Conservation (phyloP, 2,888 invertebrate genomes). For the Drosophila cracens region DNA sequence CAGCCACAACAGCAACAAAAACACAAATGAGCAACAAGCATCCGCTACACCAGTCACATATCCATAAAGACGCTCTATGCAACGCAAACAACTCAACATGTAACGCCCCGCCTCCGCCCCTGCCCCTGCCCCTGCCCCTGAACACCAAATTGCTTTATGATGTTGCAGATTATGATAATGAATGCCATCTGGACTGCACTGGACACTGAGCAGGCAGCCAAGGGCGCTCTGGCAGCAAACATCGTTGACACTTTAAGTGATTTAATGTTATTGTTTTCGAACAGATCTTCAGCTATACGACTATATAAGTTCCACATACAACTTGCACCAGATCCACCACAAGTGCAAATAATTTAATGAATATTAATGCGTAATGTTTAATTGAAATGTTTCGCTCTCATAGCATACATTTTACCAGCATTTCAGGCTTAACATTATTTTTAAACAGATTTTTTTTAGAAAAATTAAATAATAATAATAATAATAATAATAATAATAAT, state of each 20-base stretch:
- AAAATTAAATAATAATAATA: background rate
- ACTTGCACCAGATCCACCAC: background rate
- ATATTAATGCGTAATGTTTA: constrained; percentile 72
- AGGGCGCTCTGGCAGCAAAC: constrained; percentile 46
- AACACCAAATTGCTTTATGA: constrained; percentile 79
- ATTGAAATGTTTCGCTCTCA: constrained; percentile 62
- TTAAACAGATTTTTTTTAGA: constrained; percentile 32
- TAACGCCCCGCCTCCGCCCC: constrained; percentile 5
- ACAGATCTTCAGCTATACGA: constrained; percentile 26
- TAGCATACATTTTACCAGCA: background rate
- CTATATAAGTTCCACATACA: constrained; percentile 3
- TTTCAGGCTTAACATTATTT: background rate
- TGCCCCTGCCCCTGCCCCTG: constrained; percentile 2
- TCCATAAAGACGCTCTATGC: constrained; percentile 69
- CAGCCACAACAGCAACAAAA: constrained; percentile 17
- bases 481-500: background rate
- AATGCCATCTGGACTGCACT: constrained; percentile 80
- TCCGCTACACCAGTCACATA: constrained; percentile 59
- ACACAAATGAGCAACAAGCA: constrained; percentile 31
- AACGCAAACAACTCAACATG: constrained; percentile 69
- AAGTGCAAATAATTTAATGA: constrained; percentile 61
- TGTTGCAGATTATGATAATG: constrained; percentile 83
- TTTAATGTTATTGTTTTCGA: constrained; percentile 82
- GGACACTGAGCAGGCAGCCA: constrained; percentile 58
- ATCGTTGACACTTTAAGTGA: constrained; percentile 83